phyloP scores from a whole-genome alignment of 92 coral and sea anemone genomes.

The Porites cylindrica region DNA sequence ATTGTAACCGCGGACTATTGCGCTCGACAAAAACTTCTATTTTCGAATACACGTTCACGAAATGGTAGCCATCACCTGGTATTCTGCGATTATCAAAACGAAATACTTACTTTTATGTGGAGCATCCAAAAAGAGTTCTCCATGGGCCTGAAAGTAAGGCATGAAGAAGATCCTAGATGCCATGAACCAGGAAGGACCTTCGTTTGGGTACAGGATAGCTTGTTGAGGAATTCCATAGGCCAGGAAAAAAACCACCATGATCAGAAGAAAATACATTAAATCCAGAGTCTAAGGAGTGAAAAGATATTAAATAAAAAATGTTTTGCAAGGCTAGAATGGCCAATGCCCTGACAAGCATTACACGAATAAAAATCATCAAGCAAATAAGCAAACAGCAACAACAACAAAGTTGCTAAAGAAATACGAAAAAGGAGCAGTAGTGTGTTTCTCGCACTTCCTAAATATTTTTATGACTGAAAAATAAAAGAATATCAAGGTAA shows the following conservation, averaged over 20 bases:
- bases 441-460: no score
- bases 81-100: not conserved
- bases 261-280: conserved; percentile 76
- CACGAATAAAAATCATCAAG: no score
- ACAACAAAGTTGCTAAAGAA: no score
- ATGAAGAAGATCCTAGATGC: conserved; percentile 75
- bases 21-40: no score
- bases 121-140: conserved; percentile 74
- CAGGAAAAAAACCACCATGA: conserved; percentile 84
- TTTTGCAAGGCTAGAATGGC: not conserved
- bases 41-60: no score
- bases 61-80: no score
- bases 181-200: conserved; percentile 63
- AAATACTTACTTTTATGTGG: conserved; percentile 29
- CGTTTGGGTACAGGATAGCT: conserved; percentile 76
- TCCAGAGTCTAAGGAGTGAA: conserved; percentile 62
- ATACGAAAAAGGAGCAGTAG: no score
- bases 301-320: not conserved
- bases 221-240: conserved; percentile 92
- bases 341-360: no score
- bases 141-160: conserved; percentile 87
- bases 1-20: no score
- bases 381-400: no score
- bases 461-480: no score
- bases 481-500: no score